Base-by-base conservation (phyloP, 1,140 invertebrate genomes). In the Cotesia vestalis region DNA sequence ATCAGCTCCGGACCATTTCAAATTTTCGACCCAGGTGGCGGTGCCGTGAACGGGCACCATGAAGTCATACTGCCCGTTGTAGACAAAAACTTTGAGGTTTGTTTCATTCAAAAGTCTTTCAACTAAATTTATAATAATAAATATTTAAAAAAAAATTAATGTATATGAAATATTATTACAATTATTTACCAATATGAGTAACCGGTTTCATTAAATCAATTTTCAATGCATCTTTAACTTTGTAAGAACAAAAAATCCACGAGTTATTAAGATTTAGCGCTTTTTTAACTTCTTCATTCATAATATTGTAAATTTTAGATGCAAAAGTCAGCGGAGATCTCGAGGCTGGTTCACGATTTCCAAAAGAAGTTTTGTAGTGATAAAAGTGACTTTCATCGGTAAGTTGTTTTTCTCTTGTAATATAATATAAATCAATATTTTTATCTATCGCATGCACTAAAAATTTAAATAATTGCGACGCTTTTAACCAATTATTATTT, bases 11-110 rank as follows among this genome's bases (percentile, higher is more conserved):
- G 36, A 11, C 91, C 91, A 96, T 20, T 90, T 83, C 72, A 95
- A 85, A 12, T 88, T 86, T 52, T 93, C 89, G 4, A 95, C 90
- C 94, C 94, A 96, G 5, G 88, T 81, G 20, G 91, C 83, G 67
- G 91, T 91, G 46, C 91, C 92, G 57, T 89, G 87, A 11, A 91
- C 92, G 70, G 92, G 91, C 4, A 92, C 92, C 79, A 94, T 94
- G 4, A 94, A 85, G 80, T 94, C 93, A 83, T 91, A 77, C 71
- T 90, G 90, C 17, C 93, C 94, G 77, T 87, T 92, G 78, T 92
- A 92, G 36, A 94, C 92, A 27, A 88, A 89, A 0, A 94, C 87
- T 53, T 89, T 88, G 9, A 95, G 81, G 64, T 89, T 78, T 0
- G 93, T 94, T 69, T 90, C 89, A 72, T 93, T 91, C 9, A 96